Evolutionary conservation across 2,888 invertebrate genomes (phyloP).

Genomic region (Leptopilina drosophilae): DNA sequence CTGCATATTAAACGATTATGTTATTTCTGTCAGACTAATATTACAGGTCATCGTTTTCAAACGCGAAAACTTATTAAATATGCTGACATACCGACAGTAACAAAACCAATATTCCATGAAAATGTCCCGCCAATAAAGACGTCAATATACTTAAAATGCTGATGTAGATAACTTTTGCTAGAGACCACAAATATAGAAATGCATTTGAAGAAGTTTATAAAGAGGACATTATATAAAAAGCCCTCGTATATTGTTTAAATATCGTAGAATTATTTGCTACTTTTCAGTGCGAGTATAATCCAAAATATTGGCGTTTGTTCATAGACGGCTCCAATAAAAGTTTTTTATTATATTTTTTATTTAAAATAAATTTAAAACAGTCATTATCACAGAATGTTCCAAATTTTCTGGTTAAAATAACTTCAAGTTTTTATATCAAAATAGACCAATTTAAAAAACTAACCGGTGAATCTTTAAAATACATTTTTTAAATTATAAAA

Average conservation of each 20-base stretch:
- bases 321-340: slow-evolving; percentile 59
- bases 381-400: too few species aligned
- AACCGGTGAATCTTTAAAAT: background rate
- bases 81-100: slow-evolving; percentile 10
- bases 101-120: background rate
- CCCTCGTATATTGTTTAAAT: slow-evolving; percentile 39
- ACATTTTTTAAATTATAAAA: background rate
- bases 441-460: background rate
- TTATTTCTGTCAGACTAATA: slow-evolving; percentile 16
- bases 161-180: background rate
- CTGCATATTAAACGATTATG: background rate
- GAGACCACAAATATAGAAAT: slow-evolving; percentile 1
- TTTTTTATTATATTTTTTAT: background rate
- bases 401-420: background rate
- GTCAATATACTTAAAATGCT: background rate
- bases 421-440: background rate
- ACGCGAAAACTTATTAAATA: slow-evolving; percentile 27
- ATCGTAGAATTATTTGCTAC: slow-evolving; percentile 31
- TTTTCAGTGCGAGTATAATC: background rate
- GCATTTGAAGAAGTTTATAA: background rate
- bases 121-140: background rate
- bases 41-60: slow-evolving; percentile 1
- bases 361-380: background rate
- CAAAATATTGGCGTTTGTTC: slow-evolving; percentile 56
- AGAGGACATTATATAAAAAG: slow-evolving; percentile 7